phyloP scores from a whole-genome alignment of 2,113 vertebrate genomes.

The Silurus meridionalis region DNA sequence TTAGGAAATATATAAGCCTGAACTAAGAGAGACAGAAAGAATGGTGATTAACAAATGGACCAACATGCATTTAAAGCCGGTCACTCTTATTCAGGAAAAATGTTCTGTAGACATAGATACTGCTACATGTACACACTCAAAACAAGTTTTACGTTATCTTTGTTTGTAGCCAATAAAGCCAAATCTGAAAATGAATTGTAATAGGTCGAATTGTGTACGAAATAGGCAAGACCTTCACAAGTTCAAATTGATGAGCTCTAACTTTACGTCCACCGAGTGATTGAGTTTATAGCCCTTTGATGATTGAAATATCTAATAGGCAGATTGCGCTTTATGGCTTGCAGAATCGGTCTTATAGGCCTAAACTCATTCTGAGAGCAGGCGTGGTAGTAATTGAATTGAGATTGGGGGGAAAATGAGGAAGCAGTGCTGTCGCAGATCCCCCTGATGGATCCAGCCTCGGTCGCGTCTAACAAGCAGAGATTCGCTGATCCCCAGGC shows the following conservation, averaged over 20 bases:
- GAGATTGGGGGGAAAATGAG: conserved; percentile 50
- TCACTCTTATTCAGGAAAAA: background rate
- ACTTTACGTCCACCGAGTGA: conserved; percentile 30
- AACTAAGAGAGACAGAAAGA: background rate
- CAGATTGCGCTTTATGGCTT: conserved; percentile 36
- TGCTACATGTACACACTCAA: background rate
- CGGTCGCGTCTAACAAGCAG: conserved; percentile 41
- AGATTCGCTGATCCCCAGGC: conserved; percentile 52
- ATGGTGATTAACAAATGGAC: background rate
- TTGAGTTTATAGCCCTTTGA: conserved; percentile 40
- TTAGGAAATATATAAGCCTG: background rate
- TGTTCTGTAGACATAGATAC: background rate
- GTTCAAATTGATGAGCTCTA: conserved; percentile 26
- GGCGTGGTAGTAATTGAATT: conserved; percentile 55
- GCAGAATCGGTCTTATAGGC: conserved; percentile 36
- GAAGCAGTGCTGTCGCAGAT: conserved; percentile 47
- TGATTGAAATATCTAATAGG: conserved; percentile 45
- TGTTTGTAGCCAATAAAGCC: background rate
- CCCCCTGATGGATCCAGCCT: conserved; percentile 52
- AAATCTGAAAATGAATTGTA: background rate
- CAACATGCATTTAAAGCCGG: background rate
- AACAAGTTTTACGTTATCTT: background rate
- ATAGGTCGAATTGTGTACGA: background rate
- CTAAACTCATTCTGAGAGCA: conserved; percentile 51
- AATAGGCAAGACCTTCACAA: conserved; percentile 1